Evolutionary conservation across 1,140 invertebrate genomes (phyloP).

Genomic region (Neodiprion fabricii): DNA sequence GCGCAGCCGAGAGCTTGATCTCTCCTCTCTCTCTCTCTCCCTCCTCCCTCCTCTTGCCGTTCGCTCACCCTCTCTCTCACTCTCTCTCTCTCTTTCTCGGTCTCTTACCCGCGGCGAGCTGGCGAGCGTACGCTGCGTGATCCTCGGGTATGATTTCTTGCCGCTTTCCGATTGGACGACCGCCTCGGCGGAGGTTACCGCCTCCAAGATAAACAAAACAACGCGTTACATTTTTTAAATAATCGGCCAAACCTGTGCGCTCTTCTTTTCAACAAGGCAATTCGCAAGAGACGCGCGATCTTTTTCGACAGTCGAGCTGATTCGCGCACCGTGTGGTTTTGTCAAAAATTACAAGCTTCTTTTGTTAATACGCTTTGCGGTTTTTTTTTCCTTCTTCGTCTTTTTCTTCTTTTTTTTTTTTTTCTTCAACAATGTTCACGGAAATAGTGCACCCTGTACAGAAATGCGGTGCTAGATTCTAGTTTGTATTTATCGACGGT

Average conservation of each 20-base stretch:
- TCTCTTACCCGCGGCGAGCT: neutral
- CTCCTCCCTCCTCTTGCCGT: too few relatives aligned
- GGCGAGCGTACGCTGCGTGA: neutral
- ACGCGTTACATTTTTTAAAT: neutral
- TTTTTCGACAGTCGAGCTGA: neutral
- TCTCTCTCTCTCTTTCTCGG: too few relatives aligned
- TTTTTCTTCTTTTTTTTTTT: too few relatives aligned
- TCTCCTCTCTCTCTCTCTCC: neutral
- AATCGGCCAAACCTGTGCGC: neutral
- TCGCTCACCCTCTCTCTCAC: too few relatives aligned
- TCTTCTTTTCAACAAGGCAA: too few relatives aligned
- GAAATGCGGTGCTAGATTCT: too few relatives aligned
- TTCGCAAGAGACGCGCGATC: too few relatives aligned
- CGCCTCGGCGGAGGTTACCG: conserved; percentile 3
- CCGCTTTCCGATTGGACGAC: neutral
- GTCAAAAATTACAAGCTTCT: neutral
- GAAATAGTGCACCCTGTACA: too few relatives aligned
- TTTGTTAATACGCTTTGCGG: neutral
- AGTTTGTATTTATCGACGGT: too few relatives aligned
- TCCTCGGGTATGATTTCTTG: conserved; percentile 4
- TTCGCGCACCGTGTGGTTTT: neutral
- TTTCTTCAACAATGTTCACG: too few relatives aligned
- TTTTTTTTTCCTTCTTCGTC: too few relatives aligned
- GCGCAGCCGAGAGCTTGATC: neutral
- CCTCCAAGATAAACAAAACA: conserved; percentile 7